These are phyloP conservation scores for Orientallactaga bullata DNA, from an alignment of 2,113 vertebrate species.

Conservation along the genomic window DNA sequence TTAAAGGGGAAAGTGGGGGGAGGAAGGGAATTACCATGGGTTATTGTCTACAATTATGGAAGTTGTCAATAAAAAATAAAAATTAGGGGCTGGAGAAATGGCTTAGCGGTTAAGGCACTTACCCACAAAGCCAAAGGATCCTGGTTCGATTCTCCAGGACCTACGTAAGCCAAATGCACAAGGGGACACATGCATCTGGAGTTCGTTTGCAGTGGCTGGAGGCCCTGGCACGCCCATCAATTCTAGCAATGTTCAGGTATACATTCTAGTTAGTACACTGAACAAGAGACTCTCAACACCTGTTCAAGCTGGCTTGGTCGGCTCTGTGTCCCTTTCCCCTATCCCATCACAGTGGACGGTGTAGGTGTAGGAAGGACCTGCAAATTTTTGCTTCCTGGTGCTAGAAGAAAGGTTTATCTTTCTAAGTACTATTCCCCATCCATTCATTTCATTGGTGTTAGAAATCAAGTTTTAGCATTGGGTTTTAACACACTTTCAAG, in stretches of 20 bases:
- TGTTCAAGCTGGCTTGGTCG: background rate
- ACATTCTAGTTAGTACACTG: background rate
- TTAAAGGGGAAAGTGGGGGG: too few species aligned
- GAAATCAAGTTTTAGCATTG: constrained; percentile 34
- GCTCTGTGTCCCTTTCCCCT: background rate
- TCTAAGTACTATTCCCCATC: background rate
- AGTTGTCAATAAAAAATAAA: too few species aligned
- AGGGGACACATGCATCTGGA: too few species aligned
- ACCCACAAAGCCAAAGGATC: too few species aligned
- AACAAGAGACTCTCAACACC: background rate
- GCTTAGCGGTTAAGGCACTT: too few species aligned
- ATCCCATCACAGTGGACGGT: background rate
- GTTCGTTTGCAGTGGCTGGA: too few species aligned
- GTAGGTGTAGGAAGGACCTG: background rate
- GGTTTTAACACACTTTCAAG: background rate
- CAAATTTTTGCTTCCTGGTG: background rate
- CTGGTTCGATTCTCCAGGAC: too few species aligned
- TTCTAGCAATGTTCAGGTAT: background rate
- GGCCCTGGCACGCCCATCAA: too few species aligned
- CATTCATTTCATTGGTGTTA: background rate
- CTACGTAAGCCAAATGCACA: too few species aligned
- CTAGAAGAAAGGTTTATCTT: background rate
- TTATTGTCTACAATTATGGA: too few species aligned
- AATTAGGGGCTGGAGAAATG: too few species aligned
- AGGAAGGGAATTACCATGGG: too few species aligned